Conservation (phyloP, 1,140 invertebrate species). For the Drosophila pandora region DNA sequence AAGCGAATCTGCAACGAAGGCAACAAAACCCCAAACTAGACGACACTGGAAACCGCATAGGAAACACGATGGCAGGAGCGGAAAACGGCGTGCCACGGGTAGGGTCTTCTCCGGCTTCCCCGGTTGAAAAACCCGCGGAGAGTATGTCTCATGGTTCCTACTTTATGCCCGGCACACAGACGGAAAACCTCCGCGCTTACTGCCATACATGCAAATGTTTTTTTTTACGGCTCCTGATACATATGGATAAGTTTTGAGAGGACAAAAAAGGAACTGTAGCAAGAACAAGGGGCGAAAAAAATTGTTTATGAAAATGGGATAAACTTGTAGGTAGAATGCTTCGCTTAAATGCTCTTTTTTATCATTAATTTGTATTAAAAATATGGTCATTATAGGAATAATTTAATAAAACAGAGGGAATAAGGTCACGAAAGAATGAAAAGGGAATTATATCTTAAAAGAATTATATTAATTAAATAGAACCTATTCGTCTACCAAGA, state of each 20-base stretch:
- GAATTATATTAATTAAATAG: no score
- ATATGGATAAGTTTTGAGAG: conserved; percentile 37
- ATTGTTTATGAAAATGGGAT: conserved; percentile 66
- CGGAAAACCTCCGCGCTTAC: conserved; percentile 16
- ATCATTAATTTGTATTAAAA: background rate
- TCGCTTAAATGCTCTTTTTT: background rate
- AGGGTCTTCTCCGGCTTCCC: conserved; percentile 3
- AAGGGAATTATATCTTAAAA: no score
- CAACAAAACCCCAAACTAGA: conserved; percentile 44
- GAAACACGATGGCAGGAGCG: conserved; percentile 48
- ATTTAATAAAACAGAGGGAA: no score
- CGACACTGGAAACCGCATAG: conserved; percentile 61
- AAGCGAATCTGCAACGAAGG: conserved; percentile 37
- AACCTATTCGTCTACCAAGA: no score
- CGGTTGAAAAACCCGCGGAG: conserved; percentile 12
- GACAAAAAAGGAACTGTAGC: conserved; percentile 4
- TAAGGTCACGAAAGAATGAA: no score
- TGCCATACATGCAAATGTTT: conserved; percentile 43
- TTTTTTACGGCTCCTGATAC: conserved; percentile 45
- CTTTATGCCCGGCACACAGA: conserved; percentile 61
- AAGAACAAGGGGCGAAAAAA: conserved; percentile 40
- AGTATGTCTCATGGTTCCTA: conserved; percentile 38
- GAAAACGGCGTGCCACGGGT: conserved; percentile 51
- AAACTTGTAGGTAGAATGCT: background rate
- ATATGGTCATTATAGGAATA: no score